A percentile compares a stretch with the other conserved stretches of the same genome.
phyloP scores from a whole-genome alignment of 2,113 vertebrate species.

The Lipophrys pholis region DNA sequence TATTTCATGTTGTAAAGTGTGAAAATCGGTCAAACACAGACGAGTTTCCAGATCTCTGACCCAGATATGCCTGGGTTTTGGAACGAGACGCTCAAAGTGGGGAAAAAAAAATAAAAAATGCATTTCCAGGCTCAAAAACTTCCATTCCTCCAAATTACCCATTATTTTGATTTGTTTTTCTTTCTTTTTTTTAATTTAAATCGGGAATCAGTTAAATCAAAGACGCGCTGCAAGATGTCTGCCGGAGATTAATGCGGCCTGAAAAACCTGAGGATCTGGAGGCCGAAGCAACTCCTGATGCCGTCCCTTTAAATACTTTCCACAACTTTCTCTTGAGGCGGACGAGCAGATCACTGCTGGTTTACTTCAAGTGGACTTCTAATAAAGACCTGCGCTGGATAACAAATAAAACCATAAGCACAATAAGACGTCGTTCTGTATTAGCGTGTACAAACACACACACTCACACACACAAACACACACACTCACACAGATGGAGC shows the following conservation, averaged over 20 bases:
- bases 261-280: no score
- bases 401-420: constrained; percentile 81
- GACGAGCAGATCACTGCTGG: constrained; percentile 40
- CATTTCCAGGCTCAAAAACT: no score
- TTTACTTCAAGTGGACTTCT: no score
- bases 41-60: no score
- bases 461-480: constrained; percentile 12
- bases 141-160: no score
- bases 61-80: no score
- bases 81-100: no score
- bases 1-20: no score
- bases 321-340: constrained; percentile 56
- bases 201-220: constrained; percentile 60
- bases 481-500: constrained; percentile 27
- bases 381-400: constrained; percentile 34
- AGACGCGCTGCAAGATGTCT: constrained; percentile 69
- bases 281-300: constrained; percentile 56
- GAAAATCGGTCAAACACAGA: no score
- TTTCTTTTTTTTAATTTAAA: constrained; percentile 12
- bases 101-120: no score
- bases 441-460: constrained; percentile 32
- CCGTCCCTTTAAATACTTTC: constrained; percentile 73
- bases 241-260: constrained; percentile 60
- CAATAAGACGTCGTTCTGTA: constrained; percentile 51
- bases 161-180: no score